Evolutionary conservation across 2,888 invertebrate genomes (phyloP).

Genomic region (Zeuzera pyrina): DNA sequence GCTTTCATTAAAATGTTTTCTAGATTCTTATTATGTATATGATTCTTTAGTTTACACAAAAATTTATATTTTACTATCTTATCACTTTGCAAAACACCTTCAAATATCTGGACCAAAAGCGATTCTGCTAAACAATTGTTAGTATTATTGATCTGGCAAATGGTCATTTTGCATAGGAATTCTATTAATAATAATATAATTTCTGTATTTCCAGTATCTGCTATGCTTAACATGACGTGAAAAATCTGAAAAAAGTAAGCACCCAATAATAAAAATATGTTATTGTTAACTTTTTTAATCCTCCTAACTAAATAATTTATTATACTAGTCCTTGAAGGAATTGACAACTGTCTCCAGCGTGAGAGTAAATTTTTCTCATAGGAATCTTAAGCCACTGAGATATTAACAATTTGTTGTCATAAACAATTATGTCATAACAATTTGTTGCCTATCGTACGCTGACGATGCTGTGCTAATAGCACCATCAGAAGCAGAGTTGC

Average conservation of each 20-base stretch:
- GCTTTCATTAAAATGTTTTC: slow-evolving; percentile 22
- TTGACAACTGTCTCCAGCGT: too few species aligned
- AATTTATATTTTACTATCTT: slow-evolving; percentile 24
- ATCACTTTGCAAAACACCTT: slow-evolving; percentile 22
- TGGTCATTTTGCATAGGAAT: slow-evolving; percentile 32
- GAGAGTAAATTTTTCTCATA: too few species aligned
- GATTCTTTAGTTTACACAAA: slow-evolving; percentile 18
- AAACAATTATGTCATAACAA: too few species aligned
- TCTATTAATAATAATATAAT: slow-evolving; percentile 32
- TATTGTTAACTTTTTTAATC: slow-evolving; percentile 3
- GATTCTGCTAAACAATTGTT: slow-evolving; percentile 21
- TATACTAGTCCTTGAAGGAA: too few species aligned
- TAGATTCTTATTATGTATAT: slow-evolving; percentile 18
- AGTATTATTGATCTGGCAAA: slow-evolving; percentile 20
- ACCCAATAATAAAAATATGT: slow-evolving; percentile 2
- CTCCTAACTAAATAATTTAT: too few species aligned
- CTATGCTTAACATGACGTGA: slow-evolving; percentile 31
- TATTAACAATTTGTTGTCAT: too few species aligned
- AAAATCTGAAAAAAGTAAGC: slow-evolving; percentile 31
- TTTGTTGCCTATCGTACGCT: too few species aligned
- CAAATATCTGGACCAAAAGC: slow-evolving; percentile 23
- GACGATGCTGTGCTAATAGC: too few species aligned
- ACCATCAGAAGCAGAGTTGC: too few species aligned
- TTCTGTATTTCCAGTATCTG: slow-evolving; percentile 33
- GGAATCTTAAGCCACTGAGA: too few species aligned